These are phyloP conservation scores for Hydraecia micacea DNA, from an alignment of 2,888 invertebrate species.

Conservation along the genomic window DNA sequence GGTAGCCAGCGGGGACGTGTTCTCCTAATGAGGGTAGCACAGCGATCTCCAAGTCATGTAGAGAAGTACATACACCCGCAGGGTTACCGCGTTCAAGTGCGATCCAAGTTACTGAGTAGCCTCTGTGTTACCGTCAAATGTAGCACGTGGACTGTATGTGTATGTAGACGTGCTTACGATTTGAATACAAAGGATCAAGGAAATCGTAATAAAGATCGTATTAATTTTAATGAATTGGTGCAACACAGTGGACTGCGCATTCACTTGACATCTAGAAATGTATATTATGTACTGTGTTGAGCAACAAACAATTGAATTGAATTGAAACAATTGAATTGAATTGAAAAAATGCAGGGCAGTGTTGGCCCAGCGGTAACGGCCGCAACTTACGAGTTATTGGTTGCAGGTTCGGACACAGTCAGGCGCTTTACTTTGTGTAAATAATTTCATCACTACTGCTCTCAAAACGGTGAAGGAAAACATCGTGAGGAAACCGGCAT, in stretches of 20 bases:
- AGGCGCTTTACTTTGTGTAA: background rate
- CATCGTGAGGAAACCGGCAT: too few species aligned
- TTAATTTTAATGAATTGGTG: too few species aligned
- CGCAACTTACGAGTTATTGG: too few species aligned
- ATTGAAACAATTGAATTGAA: too few species aligned
- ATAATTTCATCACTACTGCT: background rate
- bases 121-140: conserved; percentile 34
- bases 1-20: conserved; percentile 46
- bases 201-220: too few species aligned
- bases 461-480: background rate
- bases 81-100: conserved; percentile 23
- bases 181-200: background rate
- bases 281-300: too few species aligned
- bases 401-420: too few species aligned
- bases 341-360: background rate
- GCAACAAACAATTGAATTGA: too few species aligned
- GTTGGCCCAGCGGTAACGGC: background rate
- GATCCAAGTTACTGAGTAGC: conserved; percentile 20
- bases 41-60: conserved; percentile 26
- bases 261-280: too few species aligned
- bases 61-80: conserved; percentile 27
- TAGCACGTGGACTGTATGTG: background rate
- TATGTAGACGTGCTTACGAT: background rate
- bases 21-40: conserved; percentile 36
- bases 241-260: too few species aligned